Evolutionary conservation across 2,113 vertebrate genomes (phyloP).

Genomic region (Clarias magur): DNA sequence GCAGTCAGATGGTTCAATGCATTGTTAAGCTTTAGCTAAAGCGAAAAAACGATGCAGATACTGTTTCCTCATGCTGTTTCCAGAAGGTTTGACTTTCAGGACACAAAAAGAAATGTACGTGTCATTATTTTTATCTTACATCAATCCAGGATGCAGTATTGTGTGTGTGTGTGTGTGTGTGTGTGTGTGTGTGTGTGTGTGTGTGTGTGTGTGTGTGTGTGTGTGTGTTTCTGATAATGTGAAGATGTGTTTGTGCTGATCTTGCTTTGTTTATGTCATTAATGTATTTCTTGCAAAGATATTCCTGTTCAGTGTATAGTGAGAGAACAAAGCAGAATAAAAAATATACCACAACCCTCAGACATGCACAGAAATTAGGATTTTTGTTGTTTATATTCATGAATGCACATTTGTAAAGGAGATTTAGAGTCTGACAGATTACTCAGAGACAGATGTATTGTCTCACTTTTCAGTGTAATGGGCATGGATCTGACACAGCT

Average conservation of each 20-base stretch:
- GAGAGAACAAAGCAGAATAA: neutral
- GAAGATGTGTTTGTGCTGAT: neutral
- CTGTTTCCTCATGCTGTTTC: constrained; percentile 17
- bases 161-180: neutral
- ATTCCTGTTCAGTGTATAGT: neutral
- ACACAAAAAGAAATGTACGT: constrained; percentile 1
- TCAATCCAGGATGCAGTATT: neutral
- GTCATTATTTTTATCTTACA: neutral
- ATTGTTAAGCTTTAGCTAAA: constrained; percentile 25
- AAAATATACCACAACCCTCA: neutral
- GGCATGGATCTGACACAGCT: constrained; percentile 6
- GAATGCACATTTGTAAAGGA: neutral
- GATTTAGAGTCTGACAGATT: neutral
- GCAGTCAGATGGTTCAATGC: constrained; percentile 7
- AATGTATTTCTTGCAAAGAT: neutral
- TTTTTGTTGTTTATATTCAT: neutral
- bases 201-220: neutral
- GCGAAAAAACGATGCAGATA: neutral
- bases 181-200: neutral
- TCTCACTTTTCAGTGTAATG: constrained; percentile 7
- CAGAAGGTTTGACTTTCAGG: constrained; percentile 8
- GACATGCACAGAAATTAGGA: neutral
- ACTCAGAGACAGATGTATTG: constrained; percentile 26
- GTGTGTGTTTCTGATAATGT: neutral
- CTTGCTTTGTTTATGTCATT: neutral